These are phyloP conservation scores for Dermochelys coriacea DNA, from an alignment of 2,797 vertebrate species.

Conservation along the genomic window DNA sequence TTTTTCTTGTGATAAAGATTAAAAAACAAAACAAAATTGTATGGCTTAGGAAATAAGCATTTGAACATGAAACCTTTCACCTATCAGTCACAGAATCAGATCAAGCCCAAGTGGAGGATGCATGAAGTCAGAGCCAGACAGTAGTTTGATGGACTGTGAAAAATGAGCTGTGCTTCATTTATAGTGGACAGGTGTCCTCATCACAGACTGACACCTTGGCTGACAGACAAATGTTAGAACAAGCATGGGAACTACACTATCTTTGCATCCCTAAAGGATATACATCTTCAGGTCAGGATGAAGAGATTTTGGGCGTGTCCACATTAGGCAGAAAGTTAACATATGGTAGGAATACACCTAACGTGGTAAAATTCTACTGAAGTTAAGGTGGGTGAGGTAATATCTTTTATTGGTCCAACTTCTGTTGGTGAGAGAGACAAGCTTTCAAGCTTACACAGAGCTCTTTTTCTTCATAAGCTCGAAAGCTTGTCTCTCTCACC, in stretches of 20 bases:
- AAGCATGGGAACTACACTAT: not conserved
- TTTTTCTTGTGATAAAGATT: not conserved
- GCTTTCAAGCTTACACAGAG: not conserved
- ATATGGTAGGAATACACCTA: not conserved
- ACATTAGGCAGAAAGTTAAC: not conserved
- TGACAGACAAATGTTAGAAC: fast-evolving
- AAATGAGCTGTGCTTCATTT: not conserved
- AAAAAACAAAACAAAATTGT: not conserved
- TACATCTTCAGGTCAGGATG: conserved; percentile 4
- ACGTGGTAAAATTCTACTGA: not conserved
- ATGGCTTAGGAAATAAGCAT: not conserved
- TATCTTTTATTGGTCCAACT: not conserved
- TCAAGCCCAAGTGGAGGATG: not conserved
- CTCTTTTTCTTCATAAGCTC: not conserved
- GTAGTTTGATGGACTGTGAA: not conserved
- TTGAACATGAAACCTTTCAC: not conserved
- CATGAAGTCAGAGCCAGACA: not conserved
- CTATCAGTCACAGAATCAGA: not conserved
- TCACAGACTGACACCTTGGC: not conserved
- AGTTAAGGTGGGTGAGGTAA: not conserved
- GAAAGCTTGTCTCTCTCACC: not conserved
- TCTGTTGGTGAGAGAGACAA: not conserved
- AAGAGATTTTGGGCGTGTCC: not conserved
- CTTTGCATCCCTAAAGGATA: not conserved
- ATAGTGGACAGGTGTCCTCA: not conserved